Evolutionary conservation across 2,888 invertebrate species (phyloP).

Genomic region (Lumbricus terrestris): DNA sequence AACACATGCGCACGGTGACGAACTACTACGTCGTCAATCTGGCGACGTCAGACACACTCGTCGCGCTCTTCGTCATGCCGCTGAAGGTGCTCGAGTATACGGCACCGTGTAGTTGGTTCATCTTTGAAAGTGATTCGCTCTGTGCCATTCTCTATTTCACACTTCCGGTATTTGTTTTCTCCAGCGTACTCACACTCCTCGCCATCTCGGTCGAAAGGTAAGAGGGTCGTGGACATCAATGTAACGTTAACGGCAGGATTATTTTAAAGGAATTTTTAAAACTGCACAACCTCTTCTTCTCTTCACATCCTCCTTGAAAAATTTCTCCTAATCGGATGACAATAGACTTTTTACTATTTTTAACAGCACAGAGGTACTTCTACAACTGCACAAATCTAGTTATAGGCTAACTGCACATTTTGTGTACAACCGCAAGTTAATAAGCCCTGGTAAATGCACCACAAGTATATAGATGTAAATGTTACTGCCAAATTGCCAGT

Average conservation of each 20-base stretch:
- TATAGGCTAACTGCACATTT: too few species aligned
- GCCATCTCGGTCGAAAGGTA: slow-evolving; percentile 62
- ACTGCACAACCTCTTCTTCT: too few species aligned
- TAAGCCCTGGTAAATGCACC: too few species aligned
- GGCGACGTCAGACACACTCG: slow-evolving; percentile 59
- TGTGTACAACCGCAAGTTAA: too few species aligned
- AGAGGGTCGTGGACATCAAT: neutral
- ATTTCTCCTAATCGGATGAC: too few species aligned
- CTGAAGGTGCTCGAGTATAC: slow-evolving; percentile 61
- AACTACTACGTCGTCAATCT: slow-evolving; percentile 62
- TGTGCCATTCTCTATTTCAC: slow-evolving; percentile 58
- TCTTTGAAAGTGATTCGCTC: slow-evolving; percentile 52
- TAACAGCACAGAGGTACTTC: too few species aligned
- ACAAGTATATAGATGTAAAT: neutral
- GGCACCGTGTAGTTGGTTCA: slow-evolving; percentile 56
- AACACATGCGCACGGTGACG: slow-evolving; percentile 61
- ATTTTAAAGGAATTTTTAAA: too few species aligned
- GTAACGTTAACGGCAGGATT: too few species aligned
- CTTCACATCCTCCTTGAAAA: too few species aligned
- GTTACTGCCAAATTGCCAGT: neutral
- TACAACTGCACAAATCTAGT: too few species aligned
- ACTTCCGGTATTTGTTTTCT: slow-evolving; percentile 60
- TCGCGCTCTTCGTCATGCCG: slow-evolving; percentile 60
- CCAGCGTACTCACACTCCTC: slow-evolving; percentile 60
- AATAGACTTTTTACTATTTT: too few species aligned